A percentile compares a stretch with the other conserved stretches of the same genome.
These are phyloP conservation scores for Dinocampus coccinellae DNA, from an alignment of 2,888 invertebrate species.

Conservation along the genomic window DNA sequence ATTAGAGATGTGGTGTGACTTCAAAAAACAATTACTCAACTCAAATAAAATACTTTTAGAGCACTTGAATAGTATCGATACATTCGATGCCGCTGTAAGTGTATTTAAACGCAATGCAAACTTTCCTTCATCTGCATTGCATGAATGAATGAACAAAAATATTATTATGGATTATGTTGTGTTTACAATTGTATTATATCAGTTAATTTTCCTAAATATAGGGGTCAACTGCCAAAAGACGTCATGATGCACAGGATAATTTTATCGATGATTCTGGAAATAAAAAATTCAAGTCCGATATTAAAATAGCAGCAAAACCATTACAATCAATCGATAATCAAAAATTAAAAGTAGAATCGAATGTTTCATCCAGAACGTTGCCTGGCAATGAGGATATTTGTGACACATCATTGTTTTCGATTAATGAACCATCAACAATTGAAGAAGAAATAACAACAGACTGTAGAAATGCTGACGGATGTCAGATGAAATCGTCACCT, in stretches of 20 bases:
- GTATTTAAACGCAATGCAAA: not conserved
- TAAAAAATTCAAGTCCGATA: not conserved
- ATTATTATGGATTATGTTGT: not conserved
- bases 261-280: constrained; percentile 17
- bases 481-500: constrained; percentile 10
- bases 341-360: not conserved
- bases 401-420: not conserved
- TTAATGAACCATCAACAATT: constrained; percentile 28
- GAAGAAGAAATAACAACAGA: constrained; percentile 31
- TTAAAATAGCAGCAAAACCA: too few relatives aligned
- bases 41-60: constrained; percentile 54
- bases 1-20: constrained; percentile 63
- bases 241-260: constrained; percentile 28
- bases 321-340: not conserved
- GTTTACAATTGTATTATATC: not conserved
- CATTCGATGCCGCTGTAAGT: constrained; percentile 48
- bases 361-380: not conserved
- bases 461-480: not conserved
- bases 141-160: not conserved
- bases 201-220: constrained; percentile 7
- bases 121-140: not conserved
- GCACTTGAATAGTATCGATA: constrained; percentile 49
- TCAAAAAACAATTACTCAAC: constrained; percentile 60
- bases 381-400: not conserved
- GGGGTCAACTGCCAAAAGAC: constrained; percentile 35